Conservation (phyloP, 2,113 vertebrate species). For the Machaerirhynchus nigripectus region DNA sequence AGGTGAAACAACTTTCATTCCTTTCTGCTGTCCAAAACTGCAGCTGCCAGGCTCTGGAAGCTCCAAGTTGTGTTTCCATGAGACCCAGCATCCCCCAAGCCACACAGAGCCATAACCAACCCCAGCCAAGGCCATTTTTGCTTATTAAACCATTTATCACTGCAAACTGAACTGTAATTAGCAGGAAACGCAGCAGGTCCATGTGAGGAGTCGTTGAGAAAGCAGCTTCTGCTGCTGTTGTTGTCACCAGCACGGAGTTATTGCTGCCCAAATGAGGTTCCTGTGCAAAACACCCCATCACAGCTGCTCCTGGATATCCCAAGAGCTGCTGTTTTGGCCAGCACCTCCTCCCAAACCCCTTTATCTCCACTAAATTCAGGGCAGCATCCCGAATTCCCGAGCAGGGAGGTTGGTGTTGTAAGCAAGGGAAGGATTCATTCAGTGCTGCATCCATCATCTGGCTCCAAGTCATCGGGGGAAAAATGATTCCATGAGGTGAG, state of each 20-base stretch:
- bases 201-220: neutral
- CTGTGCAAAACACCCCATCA: neutral
- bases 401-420: neutral
- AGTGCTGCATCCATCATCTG: neutral
- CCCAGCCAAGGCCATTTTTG: neutral
- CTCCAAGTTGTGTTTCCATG: neutral
- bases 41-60: neutral
- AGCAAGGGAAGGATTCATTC: neutral
- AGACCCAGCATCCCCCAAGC: neutral
- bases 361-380: neutral
- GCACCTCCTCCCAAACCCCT: neutral
- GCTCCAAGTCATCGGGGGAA: neutral
- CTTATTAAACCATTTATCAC: slow-evolving; percentile 37
- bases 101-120: neutral
- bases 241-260: neutral
- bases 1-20: neutral
- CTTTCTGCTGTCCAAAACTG: neutral
- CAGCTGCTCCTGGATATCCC: neutral
- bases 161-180: neutral
- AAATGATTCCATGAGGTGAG: neutral
- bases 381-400: neutral
- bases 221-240: neutral
- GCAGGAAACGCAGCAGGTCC: neutral
- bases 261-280: neutral
- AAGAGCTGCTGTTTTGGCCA: neutral